phyloP scores from a whole-genome alignment of 2,797 vertebrate species.

The Meriones psammophilus region DNA sequence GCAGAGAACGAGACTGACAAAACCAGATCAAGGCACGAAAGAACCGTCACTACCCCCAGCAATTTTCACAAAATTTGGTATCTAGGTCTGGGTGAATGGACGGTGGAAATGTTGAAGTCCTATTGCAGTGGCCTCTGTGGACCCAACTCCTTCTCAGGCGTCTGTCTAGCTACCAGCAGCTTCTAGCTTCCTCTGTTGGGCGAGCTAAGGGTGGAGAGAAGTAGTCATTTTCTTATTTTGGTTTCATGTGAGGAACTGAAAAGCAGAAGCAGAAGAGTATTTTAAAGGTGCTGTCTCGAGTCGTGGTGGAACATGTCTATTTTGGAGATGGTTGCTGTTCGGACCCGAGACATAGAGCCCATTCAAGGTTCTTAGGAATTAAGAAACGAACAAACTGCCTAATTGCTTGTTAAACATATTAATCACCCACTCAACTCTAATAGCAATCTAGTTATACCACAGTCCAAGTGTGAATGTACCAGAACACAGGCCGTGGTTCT shows the following conservation, averaged over 20 bases:
- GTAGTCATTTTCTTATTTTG: slow-evolving; percentile 44
- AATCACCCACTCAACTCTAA: too few relatives aligned
- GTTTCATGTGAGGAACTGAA: slow-evolving; percentile 70
- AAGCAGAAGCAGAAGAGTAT: slow-evolving; percentile 3
- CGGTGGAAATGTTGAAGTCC: not conserved
- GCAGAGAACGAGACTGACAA: slow-evolving; percentile 3
- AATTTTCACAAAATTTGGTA: not conserved
- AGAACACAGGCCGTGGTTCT: too few relatives aligned
- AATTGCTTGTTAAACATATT: not conserved
- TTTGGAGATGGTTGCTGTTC: slow-evolving; percentile 8
- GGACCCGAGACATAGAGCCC: slow-evolving; percentile 5
- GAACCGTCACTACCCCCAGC: not conserved
- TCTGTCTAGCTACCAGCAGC: not conserved
- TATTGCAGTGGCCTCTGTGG: not conserved
- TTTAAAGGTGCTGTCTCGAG: not conserved
- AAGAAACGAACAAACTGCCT: not conserved
- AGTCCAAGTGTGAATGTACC: not conserved
- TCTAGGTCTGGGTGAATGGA: not conserved
- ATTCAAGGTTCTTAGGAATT: slow-evolving; percentile 27
- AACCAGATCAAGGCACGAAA: not conserved
- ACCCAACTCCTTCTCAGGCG: not conserved
- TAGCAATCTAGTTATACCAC: not conserved
- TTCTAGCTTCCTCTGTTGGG: slow-evolving; percentile 27
- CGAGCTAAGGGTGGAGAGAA: slow-evolving; percentile 2
- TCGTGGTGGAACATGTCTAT: not conserved